These are phyloP conservation scores for Vicugna pacos DNA, from an alignment of 2,113 vertebrate species.

Conservation along the genomic window DNA sequence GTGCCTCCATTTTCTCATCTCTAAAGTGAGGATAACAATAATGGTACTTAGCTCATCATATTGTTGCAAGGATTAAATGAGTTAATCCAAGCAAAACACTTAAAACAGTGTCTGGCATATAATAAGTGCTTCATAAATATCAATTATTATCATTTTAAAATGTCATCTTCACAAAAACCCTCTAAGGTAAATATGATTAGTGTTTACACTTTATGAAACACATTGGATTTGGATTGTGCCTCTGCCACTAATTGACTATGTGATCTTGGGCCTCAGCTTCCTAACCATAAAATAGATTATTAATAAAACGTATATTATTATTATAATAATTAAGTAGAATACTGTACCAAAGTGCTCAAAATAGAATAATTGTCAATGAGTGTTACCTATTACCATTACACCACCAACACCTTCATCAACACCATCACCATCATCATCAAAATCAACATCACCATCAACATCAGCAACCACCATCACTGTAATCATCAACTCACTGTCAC, in stretches of 20 bases:
- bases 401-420: accelerated
- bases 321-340: background rate
- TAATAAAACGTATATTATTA: background rate
- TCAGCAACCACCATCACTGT: accelerated
- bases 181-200: background rate
- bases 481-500: background rate
- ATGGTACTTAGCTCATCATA: background rate
- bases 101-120: background rate
- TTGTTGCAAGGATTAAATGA: background rate
- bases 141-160: background rate
- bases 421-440: background rate
- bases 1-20: background rate
- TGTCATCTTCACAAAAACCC: background rate
- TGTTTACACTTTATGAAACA: background rate
- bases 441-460: background rate
- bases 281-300: background rate
- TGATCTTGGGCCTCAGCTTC: background rate
- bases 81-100: background rate
- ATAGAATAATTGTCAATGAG: background rate
- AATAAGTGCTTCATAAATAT: background rate
- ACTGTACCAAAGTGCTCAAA: background rate
- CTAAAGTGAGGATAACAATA: background rate
- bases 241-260: background rate
- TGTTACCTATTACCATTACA: background rate
- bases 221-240: background rate